These are phyloP conservation scores for Salarias fasciatus DNA, from an alignment of 2,797 vertebrate genomes.

Conservation along the genomic window DNA sequence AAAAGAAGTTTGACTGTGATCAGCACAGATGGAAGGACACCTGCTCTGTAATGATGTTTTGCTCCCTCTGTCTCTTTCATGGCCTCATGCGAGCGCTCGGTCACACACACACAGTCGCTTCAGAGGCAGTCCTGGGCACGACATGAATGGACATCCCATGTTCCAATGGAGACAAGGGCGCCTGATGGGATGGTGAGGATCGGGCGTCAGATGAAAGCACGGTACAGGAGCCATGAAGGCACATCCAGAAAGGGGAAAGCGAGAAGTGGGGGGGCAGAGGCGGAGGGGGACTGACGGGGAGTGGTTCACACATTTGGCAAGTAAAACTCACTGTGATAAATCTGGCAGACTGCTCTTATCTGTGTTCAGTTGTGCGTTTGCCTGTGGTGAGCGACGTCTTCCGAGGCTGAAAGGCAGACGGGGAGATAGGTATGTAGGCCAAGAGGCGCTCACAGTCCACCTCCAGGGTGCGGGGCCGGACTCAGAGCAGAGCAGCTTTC, in stretches of 20 bases:
- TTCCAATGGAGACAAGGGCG: conserved; percentile 51
- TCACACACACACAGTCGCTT: conserved; percentile 46
- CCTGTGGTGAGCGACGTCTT: conserved; percentile 57
- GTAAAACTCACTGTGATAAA: conserved; percentile 55
- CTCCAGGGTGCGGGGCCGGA: conserved; percentile 9
- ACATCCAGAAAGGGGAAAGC: conserved; percentile 45
- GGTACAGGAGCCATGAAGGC: conserved; percentile 56
- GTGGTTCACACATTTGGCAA: conserved; percentile 59
- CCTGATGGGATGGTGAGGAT: conserved; percentile 62
- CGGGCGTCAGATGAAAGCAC: conserved; percentile 70
- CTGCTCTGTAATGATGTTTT: conserved; percentile 71
- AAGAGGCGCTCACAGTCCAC: conserved; percentile 56
- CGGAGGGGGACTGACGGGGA: conserved; percentile 45
- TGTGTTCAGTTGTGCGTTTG: conserved; percentile 50
- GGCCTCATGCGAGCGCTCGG: conserved; percentile 24
- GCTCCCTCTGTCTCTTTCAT: conserved; percentile 42
- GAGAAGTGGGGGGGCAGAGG: conserved; percentile 24
- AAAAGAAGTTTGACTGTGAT: conserved; percentile 62
- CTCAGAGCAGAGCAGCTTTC: conserved; percentile 26
- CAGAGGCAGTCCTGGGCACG: conserved; percentile 72
- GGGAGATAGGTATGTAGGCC: conserved; percentile 61
- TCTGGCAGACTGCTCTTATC: conserved; percentile 57
- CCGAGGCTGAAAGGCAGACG: conserved; percentile 63
- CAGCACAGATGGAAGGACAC: conserved; percentile 78
- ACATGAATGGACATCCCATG: conserved; percentile 70